These are phyloP conservation scores for Lasioglossum leucozonium DNA, from an alignment of 2,888 invertebrate genomes.

Conservation along the genomic window DNA sequence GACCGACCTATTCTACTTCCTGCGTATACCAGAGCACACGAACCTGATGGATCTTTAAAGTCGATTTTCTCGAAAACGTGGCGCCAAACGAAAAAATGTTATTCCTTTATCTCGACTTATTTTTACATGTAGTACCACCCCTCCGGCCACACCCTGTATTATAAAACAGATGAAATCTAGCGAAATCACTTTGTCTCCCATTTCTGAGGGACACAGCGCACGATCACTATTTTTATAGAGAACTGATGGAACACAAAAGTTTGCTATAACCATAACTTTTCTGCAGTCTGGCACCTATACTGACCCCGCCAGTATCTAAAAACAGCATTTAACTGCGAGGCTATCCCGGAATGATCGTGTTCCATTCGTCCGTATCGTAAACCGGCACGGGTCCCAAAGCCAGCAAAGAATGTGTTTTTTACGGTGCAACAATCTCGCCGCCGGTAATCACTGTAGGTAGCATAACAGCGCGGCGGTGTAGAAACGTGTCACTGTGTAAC, in stretches of 20 bases:
- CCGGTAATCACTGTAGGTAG: not conserved
- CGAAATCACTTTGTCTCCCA: not conserved
- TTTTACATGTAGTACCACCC: too few species aligned
- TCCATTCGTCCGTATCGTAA: constrained; percentile 2
- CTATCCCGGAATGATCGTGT: not conserved
- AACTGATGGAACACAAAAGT: not conserved
- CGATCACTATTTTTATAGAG: not conserved
- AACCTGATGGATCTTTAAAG: too few species aligned
- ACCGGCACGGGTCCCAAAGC: not conserved
- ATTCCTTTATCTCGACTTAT: too few species aligned
- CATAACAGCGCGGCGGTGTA: not conserved
- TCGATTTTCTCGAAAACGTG: too few species aligned
- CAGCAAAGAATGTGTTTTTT: constrained; percentile 2
- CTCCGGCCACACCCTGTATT: too few species aligned
- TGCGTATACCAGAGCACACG: too few species aligned
- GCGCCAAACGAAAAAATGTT: too few species aligned
- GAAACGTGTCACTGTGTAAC: constrained; percentile 7
- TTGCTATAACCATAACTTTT: not conserved
- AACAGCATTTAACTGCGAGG: not conserved
- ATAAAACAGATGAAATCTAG: too few species aligned
- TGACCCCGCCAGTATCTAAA: not conserved
- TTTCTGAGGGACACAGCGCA: not conserved
- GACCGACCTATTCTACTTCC: too few species aligned
- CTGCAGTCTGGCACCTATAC: too few species aligned
- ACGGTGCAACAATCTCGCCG: not conserved